Conservation (phyloP, 1,140 invertebrate genomes). For the Drosophila rufa region DNA sequence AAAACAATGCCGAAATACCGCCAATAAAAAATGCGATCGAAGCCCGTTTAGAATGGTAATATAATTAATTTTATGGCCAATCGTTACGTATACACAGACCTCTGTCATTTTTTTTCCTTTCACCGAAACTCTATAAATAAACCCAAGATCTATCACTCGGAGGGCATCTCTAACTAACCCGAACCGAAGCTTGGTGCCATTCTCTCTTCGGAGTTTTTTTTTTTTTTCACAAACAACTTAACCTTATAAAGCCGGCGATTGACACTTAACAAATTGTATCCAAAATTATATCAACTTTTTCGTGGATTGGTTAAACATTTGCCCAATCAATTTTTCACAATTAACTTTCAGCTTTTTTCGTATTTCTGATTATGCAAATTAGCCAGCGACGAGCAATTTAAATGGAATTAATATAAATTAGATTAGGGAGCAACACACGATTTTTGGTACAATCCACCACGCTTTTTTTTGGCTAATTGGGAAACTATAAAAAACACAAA, state of each 20-base stretch:
- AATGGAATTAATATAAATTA: conserved; percentile 70
- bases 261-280: conserved; percentile 65
- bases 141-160: conserved; percentile 27
- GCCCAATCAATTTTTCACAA: conserved; percentile 76
- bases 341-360: conserved; percentile 56
- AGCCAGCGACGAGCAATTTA: conserved; percentile 52
- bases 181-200: conserved; percentile 52
- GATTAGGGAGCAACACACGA: conserved; percentile 41
- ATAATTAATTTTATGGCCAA: conserved; percentile 52
- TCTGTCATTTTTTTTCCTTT: conserved; percentile 19
- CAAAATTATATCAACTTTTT: conserved; percentile 55
- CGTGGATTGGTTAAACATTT: conserved; percentile 58
- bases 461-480: conserved; percentile 63
- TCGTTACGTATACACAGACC: conserved; percentile 18
- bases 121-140: conserved; percentile 42
- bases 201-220: conserved; percentile 32
- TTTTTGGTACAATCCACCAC: conserved; percentile 6
- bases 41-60: conserved; percentile 41
- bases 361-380: conserved; percentile 43
- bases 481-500: conserved; percentile 61
- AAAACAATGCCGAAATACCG: conserved; percentile 17
- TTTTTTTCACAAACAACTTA: conserved; percentile 24
- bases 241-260: conserved; percentile 59
- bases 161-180: conserved; percentile 17
- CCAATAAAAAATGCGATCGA: conserved; percentile 9